Evolutionary conservation across 2,888 invertebrate species (phyloP), one percentile per base, ranked within the genome.

Genomic region (Leptura quadrifasciata): DNA sequence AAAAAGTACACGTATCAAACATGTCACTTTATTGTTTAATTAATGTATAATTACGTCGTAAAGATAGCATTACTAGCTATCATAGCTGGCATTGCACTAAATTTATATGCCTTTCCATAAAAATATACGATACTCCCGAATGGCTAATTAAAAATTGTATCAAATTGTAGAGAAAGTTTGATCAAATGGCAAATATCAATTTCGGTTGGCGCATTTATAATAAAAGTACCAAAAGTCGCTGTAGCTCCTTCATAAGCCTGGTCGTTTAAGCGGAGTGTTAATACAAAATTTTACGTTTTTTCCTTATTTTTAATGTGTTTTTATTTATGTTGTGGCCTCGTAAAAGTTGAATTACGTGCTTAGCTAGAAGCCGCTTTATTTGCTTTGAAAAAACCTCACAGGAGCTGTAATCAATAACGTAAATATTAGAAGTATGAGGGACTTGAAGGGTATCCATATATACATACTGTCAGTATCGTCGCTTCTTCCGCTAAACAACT

Each of bases 61-160:
- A 69, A 69, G 69, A 69, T 69, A 69, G 24, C 39, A 39, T 39
- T 57, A 15, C 35, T 31, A 24, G 67, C 39, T 18, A 58, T 69
- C 69, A 69, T 27, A 20, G 15, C 27, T 47, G 20, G 6, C 35
- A 31, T 17, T 31, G 12, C 35, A 58, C 31, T 35, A 63, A 69
- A 69, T 39, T 69, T 69, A 69, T 69, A 69, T 21, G 35, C 24
- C 39, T 47, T 5, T 47, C 39, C 31, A 27, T 69, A 35, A 69
- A 69, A 58, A 17, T 68, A 52, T 31, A 52, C n/a, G 52, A 54
- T 52, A 17, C 55, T 27, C 17, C 27, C 55, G 55, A 60, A 55
- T 31, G 55, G 55, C 17, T 68, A 68, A 57, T 69, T 58, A 58
- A 69, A 69, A 69, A 69, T 69, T 69, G 69, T 69, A 58, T 69